These are phyloP conservation scores for Agrilus planipennis DNA, from an alignment of 1,140 invertebrate species.

Conservation along the genomic window DNA sequence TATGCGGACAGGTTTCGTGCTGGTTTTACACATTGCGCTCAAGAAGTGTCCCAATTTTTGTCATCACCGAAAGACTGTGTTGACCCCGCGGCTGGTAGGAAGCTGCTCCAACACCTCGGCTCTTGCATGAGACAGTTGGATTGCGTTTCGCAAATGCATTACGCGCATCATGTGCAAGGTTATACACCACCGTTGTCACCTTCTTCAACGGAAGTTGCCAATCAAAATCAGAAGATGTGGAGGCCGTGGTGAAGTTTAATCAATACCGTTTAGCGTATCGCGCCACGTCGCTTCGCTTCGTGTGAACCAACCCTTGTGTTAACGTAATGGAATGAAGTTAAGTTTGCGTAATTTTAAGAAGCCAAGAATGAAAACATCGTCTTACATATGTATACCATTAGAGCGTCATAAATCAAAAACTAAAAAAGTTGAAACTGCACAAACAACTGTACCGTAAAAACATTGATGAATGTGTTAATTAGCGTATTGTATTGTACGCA, in stretches of 20 bases:
- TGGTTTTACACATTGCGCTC: constrained; percentile 84
- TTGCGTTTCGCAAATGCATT: constrained; percentile 16
- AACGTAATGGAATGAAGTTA: no score
- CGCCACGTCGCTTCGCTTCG: no score
- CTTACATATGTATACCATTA: no score
- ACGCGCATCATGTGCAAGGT: constrained; percentile 13
- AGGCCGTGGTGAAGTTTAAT: constrained; percentile 35
- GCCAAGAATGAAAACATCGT: no score
- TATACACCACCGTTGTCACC: constrained; percentile 26
- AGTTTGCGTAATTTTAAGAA: no score
- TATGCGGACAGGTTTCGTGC: constrained; percentile 75
- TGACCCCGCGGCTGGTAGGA: constrained; percentile 32
- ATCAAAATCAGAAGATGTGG: constrained; percentile 25
- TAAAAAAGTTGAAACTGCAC: no score
- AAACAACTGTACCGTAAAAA: no score
- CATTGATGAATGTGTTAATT: no score
- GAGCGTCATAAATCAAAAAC: no score
- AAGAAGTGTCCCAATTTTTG: constrained; percentile 79
- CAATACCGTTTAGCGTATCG: no score
- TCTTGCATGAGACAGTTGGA: constrained; percentile 35
- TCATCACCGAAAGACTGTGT: constrained; percentile 26
- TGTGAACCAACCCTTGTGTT: no score
- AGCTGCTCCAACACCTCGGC: constrained; percentile 36
- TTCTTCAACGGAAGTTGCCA: constrained; percentile 7
- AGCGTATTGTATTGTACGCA: no score